Evolutionary conservation across 2,113 vertebrate species (phyloP), one percentile per base, ranked within the genome.

Genomic region (Coreoperca whiteheadi): DNA sequence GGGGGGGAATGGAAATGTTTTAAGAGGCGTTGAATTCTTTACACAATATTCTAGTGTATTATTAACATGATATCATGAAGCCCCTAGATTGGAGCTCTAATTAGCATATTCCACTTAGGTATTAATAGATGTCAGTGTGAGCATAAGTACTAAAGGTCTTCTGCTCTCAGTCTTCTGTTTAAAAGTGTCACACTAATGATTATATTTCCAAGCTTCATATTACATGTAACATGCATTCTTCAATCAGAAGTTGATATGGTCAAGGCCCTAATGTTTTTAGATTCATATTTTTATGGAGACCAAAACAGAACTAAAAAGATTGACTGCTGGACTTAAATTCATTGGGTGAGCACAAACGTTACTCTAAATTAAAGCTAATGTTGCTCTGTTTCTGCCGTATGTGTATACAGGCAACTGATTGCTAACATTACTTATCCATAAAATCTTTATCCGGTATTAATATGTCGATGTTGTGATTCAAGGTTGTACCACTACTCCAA

Each of bases 71-170:
- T 34, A 34, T 34, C 32, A 34, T 0, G 32, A 34, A 3, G 6
- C 3, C 32, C 32, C 32, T 34, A 34, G 41, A 8, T 37, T 48
- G 23, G 7, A 59, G 64, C 0, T 14, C 23, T 56, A 67, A 78
- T 76, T 32, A 59, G 25, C 18, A 73, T 32, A 54, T 73, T 69
- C 4, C 15, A 69, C 48, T 59, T 74, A 48, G 28, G 21, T 32
- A 20, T 43, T 12, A 11, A 25, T 18, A 74, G 10, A 74, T 74
- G 74, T 78, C 51, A 74, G 4, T 9, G 21, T 61, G 21, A 75
- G 71, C 4, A 81, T 30, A 77, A 9, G 73, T 16, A 41, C 21
- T 9, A 28, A 25, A 74, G 53, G 73, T 74, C 63, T 70, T 50
- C 18, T 1, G 9, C 37, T 39, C 51, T 53, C 15, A 32, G 32